Conservation (phyloP, 2,888 invertebrate species). For the Carabus problematicus region DNA sequence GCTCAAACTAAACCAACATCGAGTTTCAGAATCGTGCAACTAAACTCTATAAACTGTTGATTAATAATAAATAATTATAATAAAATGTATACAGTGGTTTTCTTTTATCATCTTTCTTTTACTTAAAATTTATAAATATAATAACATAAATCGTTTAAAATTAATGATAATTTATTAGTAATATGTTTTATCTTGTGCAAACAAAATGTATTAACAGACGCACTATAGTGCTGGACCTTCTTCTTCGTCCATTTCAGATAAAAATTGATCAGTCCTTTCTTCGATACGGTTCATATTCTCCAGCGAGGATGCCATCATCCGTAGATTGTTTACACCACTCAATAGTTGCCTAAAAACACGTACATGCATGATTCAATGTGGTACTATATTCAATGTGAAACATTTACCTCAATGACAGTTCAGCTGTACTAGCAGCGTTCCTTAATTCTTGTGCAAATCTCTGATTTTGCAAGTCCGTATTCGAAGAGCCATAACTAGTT, state of each 20-base stretch:
- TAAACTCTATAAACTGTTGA: background rate
- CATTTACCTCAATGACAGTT: slow-evolving; percentile 68
- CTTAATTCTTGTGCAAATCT: slow-evolving; percentile 68
- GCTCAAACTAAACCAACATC: no score
- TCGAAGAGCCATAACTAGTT: slow-evolving; percentile 48
- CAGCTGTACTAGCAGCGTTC: slow-evolving; percentile 69
- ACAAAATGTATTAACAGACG: slow-evolving; percentile 34
- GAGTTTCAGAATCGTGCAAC: no score
- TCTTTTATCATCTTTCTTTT: slow-evolving; percentile 24
- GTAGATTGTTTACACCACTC: slow-evolving; percentile 71
- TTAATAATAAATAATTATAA: slow-evolving; percentile 35
- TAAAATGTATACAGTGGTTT: slow-evolving; percentile 18
- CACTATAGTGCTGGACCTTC: slow-evolving; percentile 62
- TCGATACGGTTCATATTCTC: slow-evolving; percentile 67
- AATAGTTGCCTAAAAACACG: slow-evolving; percentile 65
- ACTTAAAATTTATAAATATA: slow-evolving; percentile 42
- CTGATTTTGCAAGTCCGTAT: slow-evolving; percentile 57
- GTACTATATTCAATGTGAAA: background rate
- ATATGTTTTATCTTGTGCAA: slow-evolving; percentile 38
- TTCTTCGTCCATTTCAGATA: slow-evolving; percentile 61
- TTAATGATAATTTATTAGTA: slow-evolving; percentile 34
- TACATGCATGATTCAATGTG: background rate
- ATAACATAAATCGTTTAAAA: slow-evolving; percentile 42
- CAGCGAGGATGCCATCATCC: slow-evolving; percentile 69
- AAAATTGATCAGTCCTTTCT: slow-evolving; percentile 61